Evolutionary conservation across 2,888 invertebrate genomes (phyloP).

Genomic region (Strigamia transsilvanica): DNA sequence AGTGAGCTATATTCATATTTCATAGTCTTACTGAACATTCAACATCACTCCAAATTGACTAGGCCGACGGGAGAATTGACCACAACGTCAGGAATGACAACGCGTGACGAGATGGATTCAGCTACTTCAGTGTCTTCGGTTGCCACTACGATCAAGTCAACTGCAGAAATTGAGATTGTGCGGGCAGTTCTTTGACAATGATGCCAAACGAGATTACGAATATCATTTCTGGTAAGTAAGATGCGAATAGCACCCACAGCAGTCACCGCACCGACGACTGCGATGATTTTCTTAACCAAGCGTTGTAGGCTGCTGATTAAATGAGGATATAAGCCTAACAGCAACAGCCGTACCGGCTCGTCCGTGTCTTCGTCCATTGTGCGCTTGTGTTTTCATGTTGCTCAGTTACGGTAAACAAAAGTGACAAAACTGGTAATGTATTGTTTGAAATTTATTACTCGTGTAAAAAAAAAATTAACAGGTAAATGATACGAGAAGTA

Average conservation of each 20-base stretch:
- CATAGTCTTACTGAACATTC: background rate
- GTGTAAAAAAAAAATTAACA: background rate
- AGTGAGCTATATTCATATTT: too few relatives aligned
- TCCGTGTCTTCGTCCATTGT: background rate
- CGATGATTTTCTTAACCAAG: background rate
- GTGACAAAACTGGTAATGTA: background rate
- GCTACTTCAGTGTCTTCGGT: background rate
- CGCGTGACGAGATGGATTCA: background rate
- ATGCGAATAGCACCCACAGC: background rate
- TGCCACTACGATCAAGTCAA: background rate
- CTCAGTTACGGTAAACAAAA: background rate
- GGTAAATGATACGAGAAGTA: background rate
- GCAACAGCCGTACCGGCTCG: background rate
- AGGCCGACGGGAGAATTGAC: background rate
- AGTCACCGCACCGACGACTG: background rate
- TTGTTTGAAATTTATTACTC: background rate
- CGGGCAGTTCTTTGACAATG: conserved; percentile 1
- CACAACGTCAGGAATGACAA: background rate
- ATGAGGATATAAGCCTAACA: background rate
- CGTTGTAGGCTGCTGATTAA: background rate
- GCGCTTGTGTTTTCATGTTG: background rate
- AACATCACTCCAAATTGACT: background rate
- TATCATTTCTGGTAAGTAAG: background rate
- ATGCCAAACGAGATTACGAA: background rate
- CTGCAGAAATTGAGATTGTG: background rate